A percentile compares a stretch with the other conserved stretches of the same genome.
Evolutionary conservation across 2,113 vertebrate species (phyloP).

Genomic region (Callocephalon fimbriatum): DNA sequence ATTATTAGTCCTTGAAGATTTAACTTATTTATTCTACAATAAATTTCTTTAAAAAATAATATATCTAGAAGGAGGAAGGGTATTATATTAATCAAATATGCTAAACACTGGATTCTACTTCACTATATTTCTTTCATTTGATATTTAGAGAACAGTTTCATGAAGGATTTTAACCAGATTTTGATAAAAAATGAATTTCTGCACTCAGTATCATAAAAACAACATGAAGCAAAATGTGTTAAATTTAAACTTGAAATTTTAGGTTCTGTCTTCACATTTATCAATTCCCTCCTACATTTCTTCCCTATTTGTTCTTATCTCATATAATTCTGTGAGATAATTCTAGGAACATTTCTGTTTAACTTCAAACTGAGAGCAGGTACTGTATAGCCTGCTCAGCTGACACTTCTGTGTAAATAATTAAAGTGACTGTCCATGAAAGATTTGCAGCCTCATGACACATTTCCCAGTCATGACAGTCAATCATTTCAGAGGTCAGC

Average conservation of each 20-base stretch:
- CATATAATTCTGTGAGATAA: neutral
- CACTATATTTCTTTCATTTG: neutral
- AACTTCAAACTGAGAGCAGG: neutral
- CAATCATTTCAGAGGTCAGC: constrained; percentile 14
- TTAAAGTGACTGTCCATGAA: constrained; percentile 17
- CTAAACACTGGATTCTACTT: neutral
- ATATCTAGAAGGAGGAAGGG: neutral
- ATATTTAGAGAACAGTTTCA: neutral
- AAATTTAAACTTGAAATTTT: neutral
- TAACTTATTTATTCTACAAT: neutral
- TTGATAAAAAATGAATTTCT: neutral
- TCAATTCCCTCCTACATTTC: neutral
- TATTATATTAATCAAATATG: fast-evolving
- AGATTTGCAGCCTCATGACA: neutral
- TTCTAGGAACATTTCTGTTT: neutral
- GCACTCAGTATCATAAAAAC: neutral
- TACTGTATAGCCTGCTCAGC: neutral
- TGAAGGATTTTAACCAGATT: neutral
- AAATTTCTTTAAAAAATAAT: neutral
- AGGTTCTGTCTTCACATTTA: neutral
- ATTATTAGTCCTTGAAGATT: neutral
- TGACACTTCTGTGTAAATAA: constrained; percentile 17
- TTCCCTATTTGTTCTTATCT: neutral
- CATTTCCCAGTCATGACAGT: constrained; percentile 10
- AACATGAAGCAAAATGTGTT: neutral